These are phyloP conservation scores for Lysandra coridon DNA, from an alignment of 2,888 invertebrate genomes.

Conservation along the genomic window DNA sequence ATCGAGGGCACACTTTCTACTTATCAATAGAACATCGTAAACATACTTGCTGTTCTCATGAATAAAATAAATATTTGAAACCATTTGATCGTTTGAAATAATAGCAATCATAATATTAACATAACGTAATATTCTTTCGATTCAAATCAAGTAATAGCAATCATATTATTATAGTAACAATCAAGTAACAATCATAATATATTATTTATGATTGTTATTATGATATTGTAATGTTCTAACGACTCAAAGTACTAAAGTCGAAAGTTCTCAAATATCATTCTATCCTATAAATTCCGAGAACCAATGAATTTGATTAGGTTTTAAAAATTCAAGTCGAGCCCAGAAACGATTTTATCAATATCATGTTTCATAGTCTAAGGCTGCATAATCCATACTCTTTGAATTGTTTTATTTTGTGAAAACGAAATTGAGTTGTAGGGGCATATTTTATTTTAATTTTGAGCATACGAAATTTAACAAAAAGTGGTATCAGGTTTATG, in stretches of 20 bases:
- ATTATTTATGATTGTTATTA: not conserved
- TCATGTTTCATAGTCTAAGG: too few species aligned
- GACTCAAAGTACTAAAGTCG: not conserved
- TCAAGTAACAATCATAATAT: not conserved
- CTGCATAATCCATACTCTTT: too few species aligned
- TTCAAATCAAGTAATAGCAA: not conserved
- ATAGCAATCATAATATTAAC: not conserved
- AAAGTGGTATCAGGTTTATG: not conserved
- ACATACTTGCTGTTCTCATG: slow-evolving; percentile 11
- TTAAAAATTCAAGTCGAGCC: too few species aligned
- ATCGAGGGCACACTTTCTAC: slow-evolving; percentile 19
- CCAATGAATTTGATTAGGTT: not conserved
- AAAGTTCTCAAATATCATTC: not conserved
- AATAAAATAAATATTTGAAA: slow-evolving; percentile 5
- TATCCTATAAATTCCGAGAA: not conserved
- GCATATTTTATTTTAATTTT: too few species aligned
- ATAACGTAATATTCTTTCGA: not conserved
- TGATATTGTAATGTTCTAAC: not conserved
- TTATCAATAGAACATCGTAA: slow-evolving; percentile 20
- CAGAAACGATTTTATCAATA: too few species aligned
- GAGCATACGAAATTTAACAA: too few species aligned
- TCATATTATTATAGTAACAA: too few species aligned
- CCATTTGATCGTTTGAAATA: not conserved
- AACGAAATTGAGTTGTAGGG: too few species aligned
- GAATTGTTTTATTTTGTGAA: too few species aligned